phyloP scores from a whole-genome alignment of 2,113 vertebrate genomes.

The Passer montanus region DNA sequence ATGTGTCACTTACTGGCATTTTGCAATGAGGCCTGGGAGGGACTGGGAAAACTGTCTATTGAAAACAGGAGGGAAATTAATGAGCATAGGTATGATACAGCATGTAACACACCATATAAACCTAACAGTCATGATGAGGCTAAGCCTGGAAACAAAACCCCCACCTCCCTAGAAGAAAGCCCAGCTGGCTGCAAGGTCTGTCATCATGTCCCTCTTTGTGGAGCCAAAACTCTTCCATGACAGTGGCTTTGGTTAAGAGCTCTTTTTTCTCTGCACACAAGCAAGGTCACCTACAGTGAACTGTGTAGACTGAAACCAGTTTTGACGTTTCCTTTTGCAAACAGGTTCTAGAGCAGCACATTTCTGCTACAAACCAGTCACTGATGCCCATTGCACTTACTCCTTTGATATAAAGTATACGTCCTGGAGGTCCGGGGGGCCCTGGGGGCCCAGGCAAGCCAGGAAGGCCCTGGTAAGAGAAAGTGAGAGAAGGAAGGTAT shows the following conservation, averaged over 20 bases:
- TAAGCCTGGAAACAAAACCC: not conserved
- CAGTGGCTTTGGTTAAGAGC: not conserved
- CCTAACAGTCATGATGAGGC: not conserved
- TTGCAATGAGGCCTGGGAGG: slow-evolving; percentile 92
- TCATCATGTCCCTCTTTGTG: not conserved
- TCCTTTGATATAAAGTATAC: slow-evolving; percentile 86
- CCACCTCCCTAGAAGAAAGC: not conserved
- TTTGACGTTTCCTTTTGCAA: not conserved
- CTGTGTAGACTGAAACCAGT: not conserved
- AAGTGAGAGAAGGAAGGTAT: not conserved
- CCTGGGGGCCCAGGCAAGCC: slow-evolving; percentile 85
- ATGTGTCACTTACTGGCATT: slow-evolving; percentile 82
- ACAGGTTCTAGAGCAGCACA: not conserved
- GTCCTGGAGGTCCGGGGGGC: slow-evolving; percentile 85
- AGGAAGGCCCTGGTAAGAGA: slow-evolving; percentile 78
- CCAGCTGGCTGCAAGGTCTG: not conserved
- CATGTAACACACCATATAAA: not conserved
- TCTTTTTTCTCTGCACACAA: not conserved
- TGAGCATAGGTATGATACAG: not conserved
- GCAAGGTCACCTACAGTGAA: not conserved
- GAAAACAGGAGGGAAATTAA: slow-evolving; percentile 69
- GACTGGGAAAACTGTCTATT: slow-evolving; percentile 89
- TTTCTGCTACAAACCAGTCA: not conserved
- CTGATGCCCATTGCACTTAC: slow-evolving; percentile 76
- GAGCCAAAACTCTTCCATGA: not conserved